phyloP scores from a whole-genome alignment of 2,888 invertebrate species.

The Caenorhabditis japonica region DNA sequence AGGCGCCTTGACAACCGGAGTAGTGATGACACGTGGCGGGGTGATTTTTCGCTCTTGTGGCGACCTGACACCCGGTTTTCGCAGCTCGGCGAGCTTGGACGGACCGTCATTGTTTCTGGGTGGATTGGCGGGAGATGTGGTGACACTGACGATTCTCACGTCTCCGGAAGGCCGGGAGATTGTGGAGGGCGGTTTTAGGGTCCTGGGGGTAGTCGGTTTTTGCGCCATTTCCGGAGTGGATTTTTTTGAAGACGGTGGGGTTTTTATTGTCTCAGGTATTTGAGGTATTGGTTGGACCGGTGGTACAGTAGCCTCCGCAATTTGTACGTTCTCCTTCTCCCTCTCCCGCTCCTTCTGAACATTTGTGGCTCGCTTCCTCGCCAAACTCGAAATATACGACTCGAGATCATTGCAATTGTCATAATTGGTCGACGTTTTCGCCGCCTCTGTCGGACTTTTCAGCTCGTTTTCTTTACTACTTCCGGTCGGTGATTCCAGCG shows the following conservation, averaged over 20 bases:
- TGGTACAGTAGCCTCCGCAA: too few species aligned
- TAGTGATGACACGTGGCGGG: background rate
- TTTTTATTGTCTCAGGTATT: too few species aligned
- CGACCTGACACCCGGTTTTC: slow-evolving; percentile 16
- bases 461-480: slow-evolving; percentile 21
- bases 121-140: background rate
- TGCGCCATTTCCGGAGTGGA: too few species aligned
- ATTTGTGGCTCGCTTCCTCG: slow-evolving; percentile 31
- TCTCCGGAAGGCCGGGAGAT: background rate
- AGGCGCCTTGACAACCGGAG: background rate
- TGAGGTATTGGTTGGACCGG: too few species aligned
- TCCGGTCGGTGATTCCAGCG: slow-evolving; percentile 13
- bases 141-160: slow-evolving; percentile 39
- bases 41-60: slow-evolving; percentile 3
- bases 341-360: slow-evolving; percentile 33
- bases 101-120: background rate
- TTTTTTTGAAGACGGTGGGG: too few species aligned
- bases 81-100: slow-evolving; percentile 28
- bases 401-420: slow-evolving; percentile 49
- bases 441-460: slow-evolving; percentile 5
- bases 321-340: slow-evolving; percentile 2
- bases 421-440: slow-evolving; percentile 45
- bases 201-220: background rate
- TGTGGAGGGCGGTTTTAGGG: slow-evolving; percentile 6
- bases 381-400: slow-evolving; percentile 50